Percentiles rank a stretch among this genome's conserved stretches.
Conservation (phyloP, 2,888 invertebrate species). For the Alloscopus bannaensis region DNA sequence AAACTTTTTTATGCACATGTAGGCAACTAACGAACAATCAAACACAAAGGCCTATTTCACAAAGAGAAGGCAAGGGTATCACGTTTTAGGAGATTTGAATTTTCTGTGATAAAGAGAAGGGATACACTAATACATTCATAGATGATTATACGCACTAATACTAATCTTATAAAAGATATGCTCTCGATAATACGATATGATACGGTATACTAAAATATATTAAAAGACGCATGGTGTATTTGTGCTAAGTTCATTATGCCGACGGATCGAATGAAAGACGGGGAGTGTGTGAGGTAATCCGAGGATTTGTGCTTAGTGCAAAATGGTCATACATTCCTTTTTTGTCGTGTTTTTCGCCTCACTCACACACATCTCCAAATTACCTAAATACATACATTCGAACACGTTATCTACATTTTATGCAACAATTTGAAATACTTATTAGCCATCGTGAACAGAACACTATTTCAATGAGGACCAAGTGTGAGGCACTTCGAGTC, state of each 20-base stretch:
- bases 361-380: too few species aligned
- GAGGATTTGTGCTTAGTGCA: conserved; percentile 34
- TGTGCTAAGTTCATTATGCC: conserved; percentile 18
- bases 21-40: conserved; percentile 37
- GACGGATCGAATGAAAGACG: neutral
- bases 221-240: neutral
- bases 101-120: conserved; percentile 52
- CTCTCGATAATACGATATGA: too few species aligned
- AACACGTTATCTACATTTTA: neutral
- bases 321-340: conserved; percentile 17
- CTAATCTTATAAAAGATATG: too few species aligned
- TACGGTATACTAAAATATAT: too few species aligned
- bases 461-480: too few species aligned
- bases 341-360: conserved; percentile 25
- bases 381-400: neutral
- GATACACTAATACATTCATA: too few species aligned
- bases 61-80: conserved; percentile 50
- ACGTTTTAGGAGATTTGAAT: conserved; percentile 48
- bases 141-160: too few species aligned
- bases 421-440: too few species aligned
- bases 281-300: conserved; percentile 35
- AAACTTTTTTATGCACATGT: too few species aligned
- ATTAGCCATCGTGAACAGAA: too few species aligned
- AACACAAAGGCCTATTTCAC: conserved; percentile 39
- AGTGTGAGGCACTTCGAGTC: too few species aligned